Evolutionary conservation across 2,797 vertebrate species (phyloP).

Genomic region (Balearica regulorum): DNA sequence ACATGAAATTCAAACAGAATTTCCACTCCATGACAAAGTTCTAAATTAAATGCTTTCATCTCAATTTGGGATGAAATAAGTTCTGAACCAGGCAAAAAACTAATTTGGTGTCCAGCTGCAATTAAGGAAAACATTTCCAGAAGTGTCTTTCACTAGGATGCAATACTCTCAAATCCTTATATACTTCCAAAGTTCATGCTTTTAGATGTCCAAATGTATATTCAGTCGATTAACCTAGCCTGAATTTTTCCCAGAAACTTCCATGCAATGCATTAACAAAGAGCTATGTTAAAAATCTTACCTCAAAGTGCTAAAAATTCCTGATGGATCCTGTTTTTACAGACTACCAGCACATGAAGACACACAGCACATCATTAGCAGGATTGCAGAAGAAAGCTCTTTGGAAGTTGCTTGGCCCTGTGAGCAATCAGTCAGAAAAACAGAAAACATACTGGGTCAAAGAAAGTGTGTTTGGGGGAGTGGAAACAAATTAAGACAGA

Average conservation of each 20-base stretch:
- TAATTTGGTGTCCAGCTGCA: not conserved
- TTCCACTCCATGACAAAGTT: not conserved
- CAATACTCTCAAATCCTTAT: not conserved
- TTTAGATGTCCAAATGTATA: not conserved
- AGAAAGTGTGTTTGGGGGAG: not conserved
- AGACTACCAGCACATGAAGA: not conserved
- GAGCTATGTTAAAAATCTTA: not conserved
- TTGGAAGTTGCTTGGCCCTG: not conserved
- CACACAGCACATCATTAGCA: not conserved
- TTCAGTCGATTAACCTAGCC: not conserved
- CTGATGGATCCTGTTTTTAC: not conserved
- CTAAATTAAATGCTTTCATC: not conserved
- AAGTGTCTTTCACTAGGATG: not conserved
- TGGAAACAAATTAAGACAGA: not conserved
- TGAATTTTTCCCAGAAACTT: not conserved
- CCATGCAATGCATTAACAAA: not conserved
- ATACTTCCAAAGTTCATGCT: not conserved
- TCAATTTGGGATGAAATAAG: not conserved
- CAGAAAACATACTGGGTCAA: not conserved
- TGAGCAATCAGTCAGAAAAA: not conserved
- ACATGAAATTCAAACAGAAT: not conserved
- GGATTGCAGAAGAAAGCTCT: not conserved
- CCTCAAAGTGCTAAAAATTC: slow-evolving; percentile 16
- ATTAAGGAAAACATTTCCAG: not conserved
- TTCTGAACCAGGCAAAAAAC: not conserved